Evolutionary conservation across 2,113 vertebrate genomes (phyloP).

Genomic region (Myocastor coypus): DNA sequence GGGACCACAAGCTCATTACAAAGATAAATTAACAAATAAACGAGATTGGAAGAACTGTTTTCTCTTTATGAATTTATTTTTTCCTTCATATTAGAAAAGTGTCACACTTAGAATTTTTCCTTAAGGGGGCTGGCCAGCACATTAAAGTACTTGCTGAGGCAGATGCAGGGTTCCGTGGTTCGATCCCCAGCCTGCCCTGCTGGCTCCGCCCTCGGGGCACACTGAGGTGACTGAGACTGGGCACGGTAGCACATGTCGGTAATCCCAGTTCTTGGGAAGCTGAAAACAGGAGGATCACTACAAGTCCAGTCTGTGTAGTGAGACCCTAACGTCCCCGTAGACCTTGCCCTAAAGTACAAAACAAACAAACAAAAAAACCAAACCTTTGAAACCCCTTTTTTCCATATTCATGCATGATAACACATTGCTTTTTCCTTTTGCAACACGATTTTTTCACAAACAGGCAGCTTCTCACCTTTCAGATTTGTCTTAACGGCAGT

Average conservation of each 20-base stretch:
- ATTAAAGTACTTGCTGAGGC: no score
- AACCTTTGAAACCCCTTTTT: not conserved
- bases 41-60: slow-evolving; percentile 14
- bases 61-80: slow-evolving; percentile 12
- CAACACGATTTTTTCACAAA: not conserved
- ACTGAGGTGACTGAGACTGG: no score
- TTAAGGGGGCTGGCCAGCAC: not conserved
- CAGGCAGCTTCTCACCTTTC: not conserved
- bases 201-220: no score
- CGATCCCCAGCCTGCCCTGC: no score
- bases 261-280: no score
- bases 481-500: not conserved
- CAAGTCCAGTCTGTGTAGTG: no score
- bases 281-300: no score
- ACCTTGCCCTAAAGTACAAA: no score
- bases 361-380: no score
- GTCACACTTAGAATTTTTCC: not conserved
- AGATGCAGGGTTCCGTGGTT: no score
- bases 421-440: not conserved
- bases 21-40: slow-evolving; percentile 39
- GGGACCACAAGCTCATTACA: not conserved
- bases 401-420: not conserved
- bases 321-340: no score
- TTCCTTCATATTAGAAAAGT: not conserved
- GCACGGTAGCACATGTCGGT: no score